These are phyloP conservation scores for Chymomyza costata DNA, from an alignment of 1,140 invertebrate genomes.

Conservation along the genomic window DNA sequence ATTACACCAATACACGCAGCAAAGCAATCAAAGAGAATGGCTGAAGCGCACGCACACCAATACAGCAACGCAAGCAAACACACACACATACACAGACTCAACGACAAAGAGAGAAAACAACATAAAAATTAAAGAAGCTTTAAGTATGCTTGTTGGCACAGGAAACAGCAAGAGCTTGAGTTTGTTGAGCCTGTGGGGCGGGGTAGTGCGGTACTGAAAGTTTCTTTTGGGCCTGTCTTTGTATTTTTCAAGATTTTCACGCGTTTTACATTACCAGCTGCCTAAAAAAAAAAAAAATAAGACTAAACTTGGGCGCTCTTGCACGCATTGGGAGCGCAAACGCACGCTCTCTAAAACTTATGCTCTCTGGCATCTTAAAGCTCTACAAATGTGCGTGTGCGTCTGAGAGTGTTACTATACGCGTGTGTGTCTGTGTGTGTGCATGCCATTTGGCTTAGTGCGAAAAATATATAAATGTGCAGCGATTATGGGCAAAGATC, in stretches of 20 bases:
- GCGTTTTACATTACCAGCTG: too few relatives aligned
- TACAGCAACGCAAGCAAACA: conserved; percentile 17
- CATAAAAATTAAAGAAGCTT: conserved; percentile 73
- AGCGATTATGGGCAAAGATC: conserved; percentile 63
- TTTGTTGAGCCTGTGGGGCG: not conserved
- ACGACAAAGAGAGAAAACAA: conserved; percentile 65
- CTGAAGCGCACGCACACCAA: conserved; percentile 38
- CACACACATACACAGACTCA: conserved; percentile 23
- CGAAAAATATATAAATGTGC: conserved; percentile 58
- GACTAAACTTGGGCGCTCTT: conserved; percentile 8
- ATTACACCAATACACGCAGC: conserved; percentile 32
- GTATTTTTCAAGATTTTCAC: conserved; percentile 37
- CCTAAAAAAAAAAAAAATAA: too few relatives aligned
- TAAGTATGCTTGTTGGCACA: conserved; percentile 55
- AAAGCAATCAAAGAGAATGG: conserved; percentile 62
- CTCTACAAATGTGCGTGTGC: conserved; percentile 20
- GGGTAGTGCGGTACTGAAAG: too few relatives aligned
- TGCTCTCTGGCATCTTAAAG: conserved; percentile 44
- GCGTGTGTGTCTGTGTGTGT: conserved; percentile 13
- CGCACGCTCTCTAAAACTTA: conserved; percentile 16
- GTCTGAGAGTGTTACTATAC: not conserved
- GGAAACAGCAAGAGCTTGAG: conserved; percentile 4
- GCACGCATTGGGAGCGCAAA: not conserved
- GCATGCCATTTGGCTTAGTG: conserved; percentile 26
- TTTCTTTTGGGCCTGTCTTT: too few relatives aligned